These are phyloP conservation scores for Prochilodus magdalenae DNA, from an alignment of 2,113 vertebrate genomes.

Conservation along the genomic window DNA sequence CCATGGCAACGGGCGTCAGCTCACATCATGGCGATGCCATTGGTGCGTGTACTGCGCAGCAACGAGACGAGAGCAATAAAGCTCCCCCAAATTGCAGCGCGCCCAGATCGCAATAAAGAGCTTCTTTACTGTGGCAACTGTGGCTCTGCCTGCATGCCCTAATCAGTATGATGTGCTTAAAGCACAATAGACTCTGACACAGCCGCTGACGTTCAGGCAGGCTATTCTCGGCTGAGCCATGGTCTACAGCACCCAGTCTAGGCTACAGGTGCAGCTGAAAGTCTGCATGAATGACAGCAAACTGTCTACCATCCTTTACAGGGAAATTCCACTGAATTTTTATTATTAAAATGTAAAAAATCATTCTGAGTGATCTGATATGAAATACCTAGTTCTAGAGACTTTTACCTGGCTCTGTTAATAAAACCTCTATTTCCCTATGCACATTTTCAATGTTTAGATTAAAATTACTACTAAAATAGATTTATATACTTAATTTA, in stretches of 20 bases:
- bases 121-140: constrained; percentile 32
- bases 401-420: too few relatives aligned
- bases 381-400: too few relatives aligned
- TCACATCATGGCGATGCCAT: constrained; percentile 40
- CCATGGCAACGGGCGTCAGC: constrained; percentile 52
- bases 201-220: constrained; percentile 9
- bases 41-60: constrained; percentile 44
- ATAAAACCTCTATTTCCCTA: too few relatives aligned
- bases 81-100: constrained; percentile 42
- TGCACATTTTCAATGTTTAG: too few relatives aligned
- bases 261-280: constrained; percentile 15
- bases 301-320: background rate
- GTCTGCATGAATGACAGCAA: background rate
- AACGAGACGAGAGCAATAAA: constrained; percentile 51
- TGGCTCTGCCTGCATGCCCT: constrained; percentile 22
- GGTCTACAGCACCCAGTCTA: background rate
- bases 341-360: too few relatives aligned
- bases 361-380: too few relatives aligned
- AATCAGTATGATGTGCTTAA: constrained; percentile 49
- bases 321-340: background rate
- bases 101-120: constrained; percentile 45
- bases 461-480: too few relatives aligned
- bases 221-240: constrained; percentile 4
- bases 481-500: too few relatives aligned
- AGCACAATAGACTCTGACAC: constrained; percentile 38